Evolutionary conservation across 2,113 vertebrate genomes (phyloP), one percentile per base, ranked within the genome.

Genomic region (Galeopterus variegatus): DNA sequence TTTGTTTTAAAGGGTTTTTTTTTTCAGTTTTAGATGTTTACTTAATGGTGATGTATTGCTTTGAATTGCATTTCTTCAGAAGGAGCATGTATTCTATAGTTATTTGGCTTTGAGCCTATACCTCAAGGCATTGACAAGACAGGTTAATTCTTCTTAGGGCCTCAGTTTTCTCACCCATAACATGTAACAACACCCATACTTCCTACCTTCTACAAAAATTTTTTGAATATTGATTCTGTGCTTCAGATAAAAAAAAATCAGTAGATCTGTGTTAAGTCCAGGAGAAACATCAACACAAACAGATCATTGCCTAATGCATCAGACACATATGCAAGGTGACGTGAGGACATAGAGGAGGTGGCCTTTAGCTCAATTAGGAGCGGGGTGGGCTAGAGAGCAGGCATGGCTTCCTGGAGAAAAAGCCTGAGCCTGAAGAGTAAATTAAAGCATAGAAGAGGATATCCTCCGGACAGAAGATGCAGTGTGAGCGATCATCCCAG

Each of bases 301-400:
- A 72, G 15, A 17, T 41, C 48, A 15, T 8, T 18, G 69, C 48
- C n/a, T 10, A 14, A 21, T 10, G 4, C 36, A 48, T 77, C 28
- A 13, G 45, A 50, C 15, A 36, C 2, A 1, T 5, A 9, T 1
- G 10, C 45, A 5, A 0, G 4, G 31, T 12, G 31, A 65, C 1
- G 2, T 62, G 54, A n/a, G 6, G 52, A 26, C 24, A 5, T 11
- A 54, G 24, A 31, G 6, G n/a, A 45, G n/a, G 67, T 12, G 1
- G 19, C 19, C 9, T 17, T 23, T 19, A 11, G 10, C 62, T 83
- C 56, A 33, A 3, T 58, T 28, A 50, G 19, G n/a, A 6, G 33
- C 5, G 1, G 18, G 41, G 36, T 24, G 26, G 3, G 7, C 9
- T 36, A 13, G 90, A 7, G 7, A 62, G 52, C 23, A 54, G 52